A percentile compares a stretch with the other conserved stretches of the same genome.
phyloP scores from a whole-genome alignment of 2,888 invertebrate genomes.

The Chrysolina oricalcia region DNA sequence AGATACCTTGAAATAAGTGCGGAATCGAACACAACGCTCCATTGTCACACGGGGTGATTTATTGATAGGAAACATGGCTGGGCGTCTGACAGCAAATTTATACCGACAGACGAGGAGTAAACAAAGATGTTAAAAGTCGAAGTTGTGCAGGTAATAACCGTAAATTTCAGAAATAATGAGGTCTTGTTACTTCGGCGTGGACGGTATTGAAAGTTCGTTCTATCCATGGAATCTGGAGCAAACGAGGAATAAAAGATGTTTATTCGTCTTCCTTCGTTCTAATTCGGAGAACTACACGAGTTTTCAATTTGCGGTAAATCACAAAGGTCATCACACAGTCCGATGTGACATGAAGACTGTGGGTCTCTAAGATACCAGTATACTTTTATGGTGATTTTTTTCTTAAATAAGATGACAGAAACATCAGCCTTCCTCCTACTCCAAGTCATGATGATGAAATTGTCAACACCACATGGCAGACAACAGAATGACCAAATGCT shows the following conservation, averaged over 20 bases:
- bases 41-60: conserved; percentile 54
- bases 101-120: conserved; percentile 49
- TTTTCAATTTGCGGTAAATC: neutral
- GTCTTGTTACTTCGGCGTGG: conserved; percentile 24
- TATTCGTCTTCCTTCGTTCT: neutral
- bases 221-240: neutral
- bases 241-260: conserved; percentile 9
- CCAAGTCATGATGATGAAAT: no score
- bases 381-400: no score
- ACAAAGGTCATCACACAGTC: no score
- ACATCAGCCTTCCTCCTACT: no score
- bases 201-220: neutral
- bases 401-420: no score
- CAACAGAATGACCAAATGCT: no score
- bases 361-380: no score
- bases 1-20: conserved; percentile 54
- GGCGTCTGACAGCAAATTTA: conserved; percentile 52
- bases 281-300: neutral
- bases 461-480: no score
- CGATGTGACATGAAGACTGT: no score
- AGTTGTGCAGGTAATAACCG: conserved; percentile 49
- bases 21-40: conserved; percentile 55
- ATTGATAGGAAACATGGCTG: conserved; percentile 48
- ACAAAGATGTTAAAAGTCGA: conserved; percentile 52
- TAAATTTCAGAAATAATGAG: conserved; percentile 54